Evolutionary conservation across 2,888 invertebrate genomes (phyloP), one percentile per base, ranked within the genome.

Genomic region (Peribatodes rhomboidaria): DNA sequence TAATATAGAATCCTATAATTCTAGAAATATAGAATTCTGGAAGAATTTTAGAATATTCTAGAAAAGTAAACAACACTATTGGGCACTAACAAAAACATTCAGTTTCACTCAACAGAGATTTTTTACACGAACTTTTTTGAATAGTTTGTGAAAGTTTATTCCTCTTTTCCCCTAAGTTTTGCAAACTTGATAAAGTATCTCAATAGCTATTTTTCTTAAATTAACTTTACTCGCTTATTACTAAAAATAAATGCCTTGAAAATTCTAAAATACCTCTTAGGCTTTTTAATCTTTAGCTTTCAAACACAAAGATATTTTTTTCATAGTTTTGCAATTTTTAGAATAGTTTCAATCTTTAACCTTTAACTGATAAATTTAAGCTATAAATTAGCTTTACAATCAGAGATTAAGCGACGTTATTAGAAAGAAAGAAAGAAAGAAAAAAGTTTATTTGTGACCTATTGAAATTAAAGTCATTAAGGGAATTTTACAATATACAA

Each of bases 131-230:
- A 65, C 57, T 33, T 65, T 61, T 27, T 41, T 39, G 61, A 59
- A 54, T 59, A 61, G 49, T 52, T 59, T 55, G 37, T 44, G n/a
- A 14, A 56, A 68, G 50, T 61, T 64, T 53, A 55, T 37, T 31
- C 41, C 42, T 47, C 49, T 58, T 37, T 59, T 18, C 52, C 37
- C 35, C 10, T 39, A 41, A 53, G 35, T 47, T 58, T 63, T 8
- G 13, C 16, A 10, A 63, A 53, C 22, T 53, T 33, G 37, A 35
- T 47, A 52, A 10, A 13, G 42, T 22, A 59, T 59, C 20, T 52
- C 3, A 44, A 31, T 20, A 60, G 11, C 22, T 16, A 59, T 59
- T 59, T 62, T 66, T 52, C 31, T 49, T 59, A 62, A 44, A 58
- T 55, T 61, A 49, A 41, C 54, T 37, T 50, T 37, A 18, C n/a